Percentiles rank a stretch among this genome's conserved stretches.
Evolutionary conservation across 2,797 vertebrate species (phyloP).

Genomic region (Lycodopsis pacificus): DNA sequence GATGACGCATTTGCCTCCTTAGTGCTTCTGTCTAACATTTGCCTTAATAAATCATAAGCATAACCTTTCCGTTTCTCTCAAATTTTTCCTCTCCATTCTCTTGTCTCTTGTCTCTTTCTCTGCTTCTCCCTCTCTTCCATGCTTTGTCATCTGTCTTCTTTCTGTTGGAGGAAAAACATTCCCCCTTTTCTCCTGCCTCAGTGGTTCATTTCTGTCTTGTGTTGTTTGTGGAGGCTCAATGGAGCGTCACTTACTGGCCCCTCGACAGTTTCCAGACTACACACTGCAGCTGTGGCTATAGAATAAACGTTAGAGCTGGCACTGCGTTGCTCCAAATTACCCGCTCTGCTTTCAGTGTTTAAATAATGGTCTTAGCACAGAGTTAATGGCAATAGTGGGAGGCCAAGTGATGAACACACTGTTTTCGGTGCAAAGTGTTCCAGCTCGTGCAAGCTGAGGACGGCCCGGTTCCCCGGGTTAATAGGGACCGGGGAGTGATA

Average conservation of each 20-base stretch:
- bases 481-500: conserved; percentile 67
- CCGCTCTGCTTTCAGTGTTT: conserved; percentile 74
- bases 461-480: conserved; percentile 62
- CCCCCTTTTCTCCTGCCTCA: conserved; percentile 66
- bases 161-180: conserved; percentile 63
- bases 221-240: conserved; percentile 80
- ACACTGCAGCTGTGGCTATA: conserved; percentile 76
- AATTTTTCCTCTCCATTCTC: conserved; percentile 11
- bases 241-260: conserved; percentile 81
- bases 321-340: conserved; percentile 70
- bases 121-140: conserved; percentile 43
- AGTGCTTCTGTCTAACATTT: conserved; percentile 11
- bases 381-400: conserved; percentile 75
- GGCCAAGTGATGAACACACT: conserved; percentile 69
- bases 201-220: conserved; percentile 75
- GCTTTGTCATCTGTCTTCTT: conserved; percentile 67
- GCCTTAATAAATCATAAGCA: conserved; percentile 46
- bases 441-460: conserved; percentile 48
- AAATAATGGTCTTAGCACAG: conserved; percentile 77
- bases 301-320: conserved; percentile 66
- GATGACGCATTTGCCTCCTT: conserved; percentile 17
- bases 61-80: conserved; percentile 24
- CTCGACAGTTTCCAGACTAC: conserved; percentile 78
- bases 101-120: conserved; percentile 31
- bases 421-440: conserved; percentile 61